These are phyloP conservation scores for Clytia hemisphaerica DNA, from an alignment of 30 jellyfish, hydroid and myxozoan species.

Conservation along the genomic window DNA sequence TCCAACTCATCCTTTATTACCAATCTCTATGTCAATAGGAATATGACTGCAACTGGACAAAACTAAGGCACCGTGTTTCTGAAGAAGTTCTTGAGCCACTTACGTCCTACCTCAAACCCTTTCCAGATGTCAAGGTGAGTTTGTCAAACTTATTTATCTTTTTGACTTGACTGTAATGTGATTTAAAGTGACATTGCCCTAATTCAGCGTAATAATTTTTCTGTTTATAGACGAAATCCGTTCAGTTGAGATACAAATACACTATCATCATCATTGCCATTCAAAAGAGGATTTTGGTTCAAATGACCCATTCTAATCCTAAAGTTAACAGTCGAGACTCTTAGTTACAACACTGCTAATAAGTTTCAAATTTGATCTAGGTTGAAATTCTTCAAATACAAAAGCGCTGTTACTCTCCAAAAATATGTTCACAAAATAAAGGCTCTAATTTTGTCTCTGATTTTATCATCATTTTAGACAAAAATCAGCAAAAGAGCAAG, in stretches of 20 bases:
- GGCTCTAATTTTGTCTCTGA: background rate
- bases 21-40: constrained; percentile 17
- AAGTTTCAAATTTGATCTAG: too few species aligned
- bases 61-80: constrained; percentile 31
- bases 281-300: too few species aligned
- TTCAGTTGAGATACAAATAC: background rate
- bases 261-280: too few species aligned
- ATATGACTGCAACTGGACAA: constrained; percentile 36
- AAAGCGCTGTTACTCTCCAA: too few species aligned
- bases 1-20: background rate
- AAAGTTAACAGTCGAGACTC: too few species aligned
- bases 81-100: constrained; percentile 74
- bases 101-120: constrained; percentile 61
- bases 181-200: too few species aligned
- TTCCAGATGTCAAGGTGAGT: constrained; percentile 59
- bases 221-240: background rate
- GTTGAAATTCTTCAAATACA: too few species aligned
- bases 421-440: too few species aligned
- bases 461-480: constrained; percentile 24
- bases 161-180: too few species aligned
- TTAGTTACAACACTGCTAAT: too few species aligned
- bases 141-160: background rate
- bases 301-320: too few species aligned
- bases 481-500: constrained; percentile 56
- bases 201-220: too few species aligned